Percentiles rank a stretch among this genome's conserved stretches.
phyloP scores from a whole-genome alignment of 2,888 invertebrate genomes.

The Pristionchus maxplancki region DNA sequence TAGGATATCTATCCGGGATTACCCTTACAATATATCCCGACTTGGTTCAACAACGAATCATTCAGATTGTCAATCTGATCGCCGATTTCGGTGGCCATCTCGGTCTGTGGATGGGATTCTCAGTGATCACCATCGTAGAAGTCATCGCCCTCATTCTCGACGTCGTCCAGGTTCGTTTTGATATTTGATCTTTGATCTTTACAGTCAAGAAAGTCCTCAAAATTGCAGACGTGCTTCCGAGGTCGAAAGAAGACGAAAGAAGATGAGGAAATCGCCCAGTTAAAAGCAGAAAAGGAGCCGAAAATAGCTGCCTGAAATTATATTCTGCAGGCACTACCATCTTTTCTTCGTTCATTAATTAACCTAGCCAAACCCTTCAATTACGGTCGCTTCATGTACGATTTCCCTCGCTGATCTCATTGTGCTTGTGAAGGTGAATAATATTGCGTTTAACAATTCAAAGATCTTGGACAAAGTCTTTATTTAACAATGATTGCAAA shows the following conservation, averaged over 20 bases:
- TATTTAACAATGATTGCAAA: no score
- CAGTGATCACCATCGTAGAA: slow-evolving; percentile 75
- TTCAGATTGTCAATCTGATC: slow-evolving; percentile 64
- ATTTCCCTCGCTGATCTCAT: slow-evolving; percentile 12
- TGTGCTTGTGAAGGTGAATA: no score
- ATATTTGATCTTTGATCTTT: slow-evolving; percentile 17
- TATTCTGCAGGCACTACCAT: no score
- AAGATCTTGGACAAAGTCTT: no score
- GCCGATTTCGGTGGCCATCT: slow-evolving; percentile 72
- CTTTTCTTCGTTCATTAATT: neutral
- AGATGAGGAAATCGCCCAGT: neutral
- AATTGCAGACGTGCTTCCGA: slow-evolving; percentile 12
- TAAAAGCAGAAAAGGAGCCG: slow-evolving; percentile 10
- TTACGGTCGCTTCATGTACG: slow-evolving; percentile 5
- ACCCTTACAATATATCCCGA: neutral
- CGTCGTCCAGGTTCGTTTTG: slow-evolving; percentile 52
- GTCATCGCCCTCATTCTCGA: slow-evolving; percentile 69
- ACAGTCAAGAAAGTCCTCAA: neutral
- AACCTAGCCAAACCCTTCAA: neutral
- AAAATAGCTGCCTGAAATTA: slow-evolving; percentile 26
- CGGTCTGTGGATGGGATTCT: slow-evolving; percentile 70
- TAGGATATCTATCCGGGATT: neutral
- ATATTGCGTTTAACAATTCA: no score
- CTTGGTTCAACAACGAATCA: neutral
- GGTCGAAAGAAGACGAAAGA: neutral